Evolutionary conservation across 2,113 vertebrate species (phyloP).

Genomic region (Aspidoscelis tigris): DNA sequence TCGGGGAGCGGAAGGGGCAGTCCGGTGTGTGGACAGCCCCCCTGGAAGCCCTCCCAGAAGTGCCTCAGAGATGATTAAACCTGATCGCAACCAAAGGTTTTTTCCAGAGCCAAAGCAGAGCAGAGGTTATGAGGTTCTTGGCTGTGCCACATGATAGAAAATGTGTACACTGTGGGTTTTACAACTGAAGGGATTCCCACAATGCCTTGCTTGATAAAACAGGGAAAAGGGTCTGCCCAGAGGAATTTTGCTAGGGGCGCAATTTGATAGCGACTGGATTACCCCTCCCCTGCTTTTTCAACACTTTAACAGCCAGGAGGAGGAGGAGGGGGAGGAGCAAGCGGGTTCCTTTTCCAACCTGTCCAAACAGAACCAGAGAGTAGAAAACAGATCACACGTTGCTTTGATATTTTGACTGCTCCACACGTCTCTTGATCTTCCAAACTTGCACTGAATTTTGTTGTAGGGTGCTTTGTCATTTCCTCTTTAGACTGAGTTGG

Average conservation of each 20-base stretch:
- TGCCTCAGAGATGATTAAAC: too few species aligned
- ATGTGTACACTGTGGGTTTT: not conserved
- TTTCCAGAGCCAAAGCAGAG: not conserved
- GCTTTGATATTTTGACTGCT: not conserved
- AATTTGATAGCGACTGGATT: not conserved
- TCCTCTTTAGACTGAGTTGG: not conserved
- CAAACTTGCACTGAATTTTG: not conserved
- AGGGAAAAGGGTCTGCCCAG: not conserved
- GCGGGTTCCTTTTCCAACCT: too few species aligned
- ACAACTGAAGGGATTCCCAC: not conserved
- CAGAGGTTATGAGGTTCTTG: not conserved
- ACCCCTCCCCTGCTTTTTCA: too few species aligned
- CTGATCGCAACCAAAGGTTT: not conserved
- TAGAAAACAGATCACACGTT: not conserved
- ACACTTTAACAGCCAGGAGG: not conserved
- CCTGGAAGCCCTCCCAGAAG: too few species aligned
- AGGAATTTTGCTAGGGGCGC: not conserved
- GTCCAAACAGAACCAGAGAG: not conserved
- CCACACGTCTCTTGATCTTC: not conserved
- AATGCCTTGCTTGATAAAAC: not conserved
- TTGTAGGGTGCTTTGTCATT: not conserved
- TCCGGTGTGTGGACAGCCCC: too few species aligned
- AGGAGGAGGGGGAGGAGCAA: too few species aligned
- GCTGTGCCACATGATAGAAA: not conserved
- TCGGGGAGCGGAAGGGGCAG: too few species aligned